Base-by-base conservation (phyloP, 2,113 vertebrate genomes). In the Malurus elegans region DNA sequence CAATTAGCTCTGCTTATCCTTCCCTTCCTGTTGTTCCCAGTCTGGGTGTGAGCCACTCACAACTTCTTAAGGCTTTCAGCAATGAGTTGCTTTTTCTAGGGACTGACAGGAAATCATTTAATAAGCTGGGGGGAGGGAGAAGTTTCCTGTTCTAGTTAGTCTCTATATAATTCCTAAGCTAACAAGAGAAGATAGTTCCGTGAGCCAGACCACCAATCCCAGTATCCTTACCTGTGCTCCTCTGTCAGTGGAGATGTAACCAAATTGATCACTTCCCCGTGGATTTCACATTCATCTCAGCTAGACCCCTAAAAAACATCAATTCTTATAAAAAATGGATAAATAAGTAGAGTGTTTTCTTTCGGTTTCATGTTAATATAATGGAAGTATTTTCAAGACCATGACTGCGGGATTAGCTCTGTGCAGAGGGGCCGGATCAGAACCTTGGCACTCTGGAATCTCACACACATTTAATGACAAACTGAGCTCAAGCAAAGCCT, bases 21-120 rank as follows among this genome's bases (percentile, higher is more conserved):
- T 79, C 96, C 42, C 94, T 98, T 98, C 98, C 98, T 98, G 98
- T 98, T 98, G 97, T 97, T 98, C 88, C 90, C 93, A 92, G 93
- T 79, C 89, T 79, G 89, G 95, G 95, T 80, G 2, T 82, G 64
- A 93, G 75, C 97, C 91, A 92, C 96, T 95, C 95, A 69, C 92
- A 91, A 84, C 87, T 86, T 97, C 97, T 93, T 92, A 90, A 93
- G 90, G 72, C 94, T 97, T 91, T 96, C 86, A 87, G 94, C 70
- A 67, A 85, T 40, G 45, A 73, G 32, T 45, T 94, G 70, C 82
- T 83, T 94, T 97, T 98, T 97, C 96, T 98, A 97, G 97, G 92
- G 90, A 91, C 95, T 79, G 45, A 82, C 97, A 97, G 98, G 98
- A 98, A 98, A 98, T 97, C 58, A 96, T 96, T 97, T 96, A 97